Evolutionary conservation across 2,888 invertebrate species (phyloP).

Genomic region (Watsonalla binaria): DNA sequence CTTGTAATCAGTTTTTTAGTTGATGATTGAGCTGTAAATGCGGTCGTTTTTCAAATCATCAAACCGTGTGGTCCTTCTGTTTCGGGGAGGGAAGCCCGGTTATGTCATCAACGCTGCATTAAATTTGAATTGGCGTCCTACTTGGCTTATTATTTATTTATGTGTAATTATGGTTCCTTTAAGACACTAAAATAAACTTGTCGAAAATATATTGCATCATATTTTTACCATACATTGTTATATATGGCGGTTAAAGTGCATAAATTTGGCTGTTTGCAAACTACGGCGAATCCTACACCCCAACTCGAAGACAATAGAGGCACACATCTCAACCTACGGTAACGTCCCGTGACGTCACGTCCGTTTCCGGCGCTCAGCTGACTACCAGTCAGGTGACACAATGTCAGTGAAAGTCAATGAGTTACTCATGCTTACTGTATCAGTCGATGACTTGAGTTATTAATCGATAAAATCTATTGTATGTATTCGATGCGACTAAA

Average conservation of each 20-base stretch:
- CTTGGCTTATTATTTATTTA: too few species aligned
- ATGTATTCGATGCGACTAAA: background rate
- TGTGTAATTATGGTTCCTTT: too few species aligned
- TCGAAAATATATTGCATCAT: background rate
- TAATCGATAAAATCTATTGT: conserved; percentile 2
- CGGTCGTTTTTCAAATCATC: conserved; percentile 22
- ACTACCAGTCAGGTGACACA: conserved; percentile 38
- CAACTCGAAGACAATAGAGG: background rate
- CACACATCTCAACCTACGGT: conserved; percentile 36
- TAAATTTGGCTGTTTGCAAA: background rate
- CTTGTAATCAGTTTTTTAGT: conserved; percentile 33
- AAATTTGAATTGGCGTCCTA: background rate
- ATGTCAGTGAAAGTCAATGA: conserved; percentile 44
- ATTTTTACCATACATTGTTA: background rate
- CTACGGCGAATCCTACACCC: background rate
- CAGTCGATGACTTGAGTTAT: background rate
- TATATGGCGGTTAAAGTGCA: background rate
- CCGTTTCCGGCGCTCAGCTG: conserved; percentile 70
- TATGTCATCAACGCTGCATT: background rate
- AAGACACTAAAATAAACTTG: background rate
- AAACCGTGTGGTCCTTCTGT: conserved; percentile 33
- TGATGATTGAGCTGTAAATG: conserved; percentile 32
- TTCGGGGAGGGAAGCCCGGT: conserved; percentile 1
- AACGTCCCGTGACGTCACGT: conserved; percentile 69
- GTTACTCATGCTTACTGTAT: conserved; percentile 13